phyloP scores from a whole-genome alignment of 2,797 vertebrate species.

The Philypnodon macrostomus region DNA sequence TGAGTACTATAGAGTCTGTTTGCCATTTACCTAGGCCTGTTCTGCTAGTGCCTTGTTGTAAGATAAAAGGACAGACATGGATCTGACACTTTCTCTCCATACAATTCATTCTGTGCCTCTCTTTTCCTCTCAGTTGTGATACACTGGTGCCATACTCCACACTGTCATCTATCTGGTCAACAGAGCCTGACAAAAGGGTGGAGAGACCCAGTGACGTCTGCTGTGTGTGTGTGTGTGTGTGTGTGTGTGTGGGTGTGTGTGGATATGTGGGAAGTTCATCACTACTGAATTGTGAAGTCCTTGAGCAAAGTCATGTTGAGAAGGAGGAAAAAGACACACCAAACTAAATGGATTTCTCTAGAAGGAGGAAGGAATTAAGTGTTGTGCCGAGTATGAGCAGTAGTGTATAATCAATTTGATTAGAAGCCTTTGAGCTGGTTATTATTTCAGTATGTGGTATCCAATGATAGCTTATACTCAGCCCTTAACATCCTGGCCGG shows the following conservation, averaged over 20 bases:
- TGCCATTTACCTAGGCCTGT: slow-evolving; percentile 35
- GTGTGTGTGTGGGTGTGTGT: slow-evolving; percentile 23
- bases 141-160: slow-evolving; percentile 49
- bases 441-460: too few relatives aligned
- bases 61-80: slow-evolving; percentile 58
- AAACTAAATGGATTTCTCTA: slow-evolving; percentile 26
- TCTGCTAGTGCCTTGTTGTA: slow-evolving; percentile 37
- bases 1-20: slow-evolving; percentile 25
- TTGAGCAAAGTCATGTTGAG: slow-evolving; percentile 61
- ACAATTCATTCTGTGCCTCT: slow-evolving; percentile 45
- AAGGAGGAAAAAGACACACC: slow-evolving; percentile 29
- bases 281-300: slow-evolving; percentile 55
- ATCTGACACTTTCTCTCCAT: slow-evolving; percentile 41
- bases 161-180: slow-evolving; percentile 58
- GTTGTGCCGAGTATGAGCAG: slow-evolving; percentile 5
- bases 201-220: slow-evolving; percentile 43
- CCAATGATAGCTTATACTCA: too few relatives aligned
- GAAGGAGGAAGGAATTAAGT: slow-evolving; percentile 29
- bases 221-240: slow-evolving; percentile 11
- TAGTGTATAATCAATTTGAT: too few relatives aligned
- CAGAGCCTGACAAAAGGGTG: slow-evolving; percentile 56
- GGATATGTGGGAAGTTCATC: slow-evolving; percentile 41
- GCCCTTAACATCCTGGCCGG: too few relatives aligned
- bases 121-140: slow-evolving; percentile 44
- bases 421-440: too few relatives aligned